A percentile compares a stretch with the other conserved stretches of the same genome.
phyloP scores from a whole-genome alignment of 2,888 invertebrate species.

The Neoascia interrupta region DNA sequence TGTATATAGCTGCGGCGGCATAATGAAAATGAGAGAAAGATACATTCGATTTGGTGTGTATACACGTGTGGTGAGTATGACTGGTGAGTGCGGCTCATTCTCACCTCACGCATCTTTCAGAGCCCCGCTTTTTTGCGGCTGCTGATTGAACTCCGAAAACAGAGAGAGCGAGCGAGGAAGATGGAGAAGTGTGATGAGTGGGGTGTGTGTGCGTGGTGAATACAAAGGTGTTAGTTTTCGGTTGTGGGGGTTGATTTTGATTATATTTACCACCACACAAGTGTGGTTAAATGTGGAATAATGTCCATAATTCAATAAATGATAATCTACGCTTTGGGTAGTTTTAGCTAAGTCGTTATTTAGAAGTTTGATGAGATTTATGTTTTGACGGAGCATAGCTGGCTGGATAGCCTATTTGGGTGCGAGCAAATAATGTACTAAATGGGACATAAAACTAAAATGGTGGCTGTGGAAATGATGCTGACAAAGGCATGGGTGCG shows the following conservation, averaged over 20 bases:
- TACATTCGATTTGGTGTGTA: conserved; percentile 10
- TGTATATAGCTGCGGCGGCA: neutral
- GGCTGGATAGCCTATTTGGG: neutral
- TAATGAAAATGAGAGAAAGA: conserved; percentile 13
- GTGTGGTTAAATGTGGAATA: conserved; percentile 61
- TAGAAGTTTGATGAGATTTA: conserved; percentile 29
- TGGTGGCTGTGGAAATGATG: conserved; percentile 19
- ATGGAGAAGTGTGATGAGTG: neutral
- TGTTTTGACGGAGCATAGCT: conserved; percentile 23
- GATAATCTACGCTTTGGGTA: conserved; percentile 53
- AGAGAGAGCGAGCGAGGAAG: neutral
- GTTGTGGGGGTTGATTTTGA: conserved; percentile 55
- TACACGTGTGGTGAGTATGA: conserved; percentile 48
- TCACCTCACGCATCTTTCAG: conserved; percentile 2
- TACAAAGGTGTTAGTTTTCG: conserved; percentile 30
- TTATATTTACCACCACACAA: conserved; percentile 37
- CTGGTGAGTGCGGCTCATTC: conserved; percentile 8
- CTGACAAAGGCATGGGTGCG: neutral
- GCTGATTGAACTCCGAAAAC: conserved; percentile 57
- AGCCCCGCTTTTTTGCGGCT: conserved; percentile 10
- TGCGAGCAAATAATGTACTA: neutral
- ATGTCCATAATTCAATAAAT: conserved; percentile 65
- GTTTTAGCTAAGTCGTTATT: conserved; percentile 40
- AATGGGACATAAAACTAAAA: conserved; percentile 9
- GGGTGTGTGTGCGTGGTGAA: conserved; percentile 5